A percentile compares a stretch with the other conserved stretches of the same genome.
These are phyloP conservation scores for Zonitis immaculata DNA, from an alignment of 2,888 invertebrate genomes.

Conservation along the genomic window DNA sequence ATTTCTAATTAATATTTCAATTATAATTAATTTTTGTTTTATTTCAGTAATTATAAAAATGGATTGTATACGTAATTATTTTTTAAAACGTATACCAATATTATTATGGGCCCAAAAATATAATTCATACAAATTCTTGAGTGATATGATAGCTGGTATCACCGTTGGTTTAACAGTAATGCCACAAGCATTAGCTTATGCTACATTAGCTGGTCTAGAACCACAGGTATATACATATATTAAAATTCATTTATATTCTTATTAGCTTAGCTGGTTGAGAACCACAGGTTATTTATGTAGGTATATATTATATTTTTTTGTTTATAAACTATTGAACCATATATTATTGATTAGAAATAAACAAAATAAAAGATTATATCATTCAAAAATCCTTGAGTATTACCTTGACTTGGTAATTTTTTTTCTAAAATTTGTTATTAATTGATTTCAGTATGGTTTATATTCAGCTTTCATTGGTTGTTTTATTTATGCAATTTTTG, in stretches of 20 bases:
- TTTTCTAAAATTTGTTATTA: neutral
- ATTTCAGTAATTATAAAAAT: neutral
- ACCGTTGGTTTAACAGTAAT: slow-evolving; percentile 91
- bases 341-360: neutral
- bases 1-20: no score
- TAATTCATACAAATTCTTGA: slow-evolving; percentile 68
- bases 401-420: neutral
- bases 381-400: neutral
- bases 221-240: no score
- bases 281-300: slow-evolving; percentile 82
- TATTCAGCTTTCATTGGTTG: slow-evolving; percentile 94
- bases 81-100: slow-evolving; percentile 57
- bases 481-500: slow-evolving; percentile 84
- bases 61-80: no score
- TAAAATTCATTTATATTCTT: no score
- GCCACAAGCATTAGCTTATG: slow-evolving; percentile 90
- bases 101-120: slow-evolving; percentile 72
- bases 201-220: slow-evolving; percentile 80
- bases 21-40: no score
- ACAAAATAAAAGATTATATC: neutral
- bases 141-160: slow-evolving; percentile 85
- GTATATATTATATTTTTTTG: neutral
- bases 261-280: slow-evolving; percentile 83
- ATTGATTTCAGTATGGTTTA: slow-evolving; percentile 75
- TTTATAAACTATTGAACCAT: neutral